A percentile compares a stretch with the other conserved stretches of the same genome.
phyloP scores from a whole-genome alignment of 2,888 invertebrate genomes.

The Serrognathus titanus region DNA sequence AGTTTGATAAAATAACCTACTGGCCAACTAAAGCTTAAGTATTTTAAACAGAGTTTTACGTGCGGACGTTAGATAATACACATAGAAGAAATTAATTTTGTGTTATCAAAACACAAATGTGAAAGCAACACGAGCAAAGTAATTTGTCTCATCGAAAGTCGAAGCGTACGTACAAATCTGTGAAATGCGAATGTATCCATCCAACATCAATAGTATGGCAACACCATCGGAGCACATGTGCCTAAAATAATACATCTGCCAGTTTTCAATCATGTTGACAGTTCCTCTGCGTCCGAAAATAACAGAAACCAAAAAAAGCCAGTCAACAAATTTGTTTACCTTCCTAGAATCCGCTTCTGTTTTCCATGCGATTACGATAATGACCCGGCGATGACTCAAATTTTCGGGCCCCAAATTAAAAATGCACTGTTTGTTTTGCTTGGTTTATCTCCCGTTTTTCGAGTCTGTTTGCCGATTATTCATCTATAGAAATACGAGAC shows the following conservation, averaged over 20 bases:
- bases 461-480: no score
- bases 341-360: constrained; percentile 39
- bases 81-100: constrained; percentile 3
- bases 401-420: constrained; percentile 18
- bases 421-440: neutral
- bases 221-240: constrained; percentile 40
- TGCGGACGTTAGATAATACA: no score
- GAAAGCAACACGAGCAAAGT: no score
- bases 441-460: no score
- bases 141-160: no score
- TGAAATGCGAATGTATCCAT: no score
- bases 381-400: constrained; percentile 18
- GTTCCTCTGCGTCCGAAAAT: constrained; percentile 38
- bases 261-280: constrained; percentile 47
- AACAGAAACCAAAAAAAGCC: constrained; percentile 35
- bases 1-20: neutral
- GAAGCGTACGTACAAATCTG: no score
- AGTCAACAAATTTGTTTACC: constrained; percentile 28
- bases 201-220: no score
- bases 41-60: neutral
- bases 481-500: no score
- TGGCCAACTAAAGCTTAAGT: neutral
- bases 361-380: constrained; percentile 34
- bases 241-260: constrained; percentile 50
- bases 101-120: neutral